Evolutionary conservation across 2,888 invertebrate genomes (phyloP).

Genomic region (Globia sparganii): DNA sequence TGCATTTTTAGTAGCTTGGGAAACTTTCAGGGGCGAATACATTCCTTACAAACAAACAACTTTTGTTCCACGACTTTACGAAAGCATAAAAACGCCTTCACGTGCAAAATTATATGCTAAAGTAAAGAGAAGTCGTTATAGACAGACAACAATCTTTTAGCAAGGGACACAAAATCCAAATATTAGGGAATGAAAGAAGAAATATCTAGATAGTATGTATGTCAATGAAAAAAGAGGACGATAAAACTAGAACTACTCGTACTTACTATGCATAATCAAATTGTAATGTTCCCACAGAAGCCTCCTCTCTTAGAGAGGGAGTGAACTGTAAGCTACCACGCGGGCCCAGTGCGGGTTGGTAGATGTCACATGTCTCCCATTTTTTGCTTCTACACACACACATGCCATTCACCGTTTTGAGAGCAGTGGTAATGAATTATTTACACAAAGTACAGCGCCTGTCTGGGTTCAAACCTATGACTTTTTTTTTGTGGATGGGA

Average conservation of each 20-base stretch:
- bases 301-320: no score
- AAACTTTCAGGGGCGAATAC: conserved; percentile 45
- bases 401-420: background rate
- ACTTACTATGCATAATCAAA: no score
- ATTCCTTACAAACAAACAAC: conserved; percentile 40
- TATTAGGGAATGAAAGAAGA: background rate
- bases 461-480: background rate
- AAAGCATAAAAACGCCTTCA: conserved; percentile 14
- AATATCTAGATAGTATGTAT: background rate
- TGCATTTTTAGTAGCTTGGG: conserved; percentile 38
- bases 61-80: conserved; percentile 26
- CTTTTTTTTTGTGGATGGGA: no score
- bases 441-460: background rate
- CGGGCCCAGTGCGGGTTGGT: background rate
- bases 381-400: background rate
- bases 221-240: background rate
- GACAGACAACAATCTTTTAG: background rate
- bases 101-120: background rate
- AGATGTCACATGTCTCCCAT: background rate
- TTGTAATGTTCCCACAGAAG: no score
- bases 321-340: background rate
- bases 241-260: background rate
- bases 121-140: background rate
- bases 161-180: background rate
- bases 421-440: background rate